phyloP scores from a whole-genome alignment of 2,888 invertebrate species.

The Cinara cedri region DNA sequence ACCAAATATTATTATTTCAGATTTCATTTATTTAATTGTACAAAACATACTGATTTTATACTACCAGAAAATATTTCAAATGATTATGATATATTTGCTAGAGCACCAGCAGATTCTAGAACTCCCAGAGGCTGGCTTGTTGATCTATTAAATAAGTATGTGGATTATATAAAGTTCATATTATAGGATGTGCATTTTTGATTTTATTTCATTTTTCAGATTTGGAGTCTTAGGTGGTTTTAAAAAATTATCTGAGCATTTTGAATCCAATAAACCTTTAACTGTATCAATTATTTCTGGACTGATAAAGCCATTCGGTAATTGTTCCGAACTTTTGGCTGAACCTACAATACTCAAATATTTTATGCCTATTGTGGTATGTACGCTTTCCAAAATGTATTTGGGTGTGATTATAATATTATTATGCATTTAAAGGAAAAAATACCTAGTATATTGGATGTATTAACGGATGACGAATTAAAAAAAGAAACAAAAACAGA shows the following conservation, averaged over 20 bases:
- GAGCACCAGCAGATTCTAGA: conserved; percentile 79
- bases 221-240: conserved; percentile 92
- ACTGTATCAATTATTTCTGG: conserved; percentile 80
- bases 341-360: conserved; percentile 89
- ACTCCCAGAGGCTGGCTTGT: conserved; percentile 94
- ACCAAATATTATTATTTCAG: conserved; percentile 63
- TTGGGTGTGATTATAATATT: neutral
- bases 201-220: conserved; percentile 63
- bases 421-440: conserved; percentile 71
- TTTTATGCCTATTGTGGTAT: conserved; percentile 87
- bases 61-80: conserved; percentile 64
- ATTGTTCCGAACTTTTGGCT: conserved; percentile 89
- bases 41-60: conserved; percentile 75
- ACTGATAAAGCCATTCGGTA: conserved; percentile 87
- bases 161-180: conserved; percentile 47
- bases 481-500: conserved; percentile 95
- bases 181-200: neutral
- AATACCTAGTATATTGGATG: conserved; percentile 85
- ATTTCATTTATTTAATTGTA: conserved; percentile 85
- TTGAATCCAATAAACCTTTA: conserved; percentile 76
- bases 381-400: conserved; percentile 61
- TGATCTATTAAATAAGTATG: conserved; percentile 85
- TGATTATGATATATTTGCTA: conserved; percentile 73
- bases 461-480: conserved; percentile 91
- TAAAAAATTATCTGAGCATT: conserved; percentile 80